Base-by-base conservation (phyloP, 2,888 invertebrate genomes). In the Amphipoea lucens region DNA sequence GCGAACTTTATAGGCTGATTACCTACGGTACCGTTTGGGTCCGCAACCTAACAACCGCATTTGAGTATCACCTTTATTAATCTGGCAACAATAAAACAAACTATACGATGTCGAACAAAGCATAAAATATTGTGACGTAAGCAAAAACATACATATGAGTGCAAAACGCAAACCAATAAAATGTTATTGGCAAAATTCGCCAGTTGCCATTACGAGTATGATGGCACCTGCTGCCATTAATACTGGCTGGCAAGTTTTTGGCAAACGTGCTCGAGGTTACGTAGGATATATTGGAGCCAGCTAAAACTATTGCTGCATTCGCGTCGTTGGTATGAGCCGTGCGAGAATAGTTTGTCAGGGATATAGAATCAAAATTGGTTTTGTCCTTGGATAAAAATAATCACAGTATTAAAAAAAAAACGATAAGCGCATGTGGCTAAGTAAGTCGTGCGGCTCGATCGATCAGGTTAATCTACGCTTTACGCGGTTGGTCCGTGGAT, bases 131-230 rank as follows among this genome's bases (percentile, higher is more conserved):
- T 54, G 72, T 17, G 45, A 66, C 76, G 77, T 71, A 74, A 79
- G 76, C 51, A 75, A 74, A 71, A 85, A 71, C 48, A 74, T 79
- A 36, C 29, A 74, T 79, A 42, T 57, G 83, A 74, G 72, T 36
- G 23, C 77, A 79, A 82, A 77, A 60, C 54, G 42, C 57, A n/a
- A 29, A 73, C 36, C 71, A 75, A 82, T 88, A 89, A 87, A 87
- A 85, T 51, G 11, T 78, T 81, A 85, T 89, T 82, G 77, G 78
- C 42, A 45, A 79, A 89, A 86, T 89, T 87, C 75, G 45, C 79
- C 65, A 79, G 81, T 83, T 81, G 48, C 74, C 67, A 74, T 78
- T 68, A 71, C n/a, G 36, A 36, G 36, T 36, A 36, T 36, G 54
- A 68, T 63, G 54, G 42, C 76, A 88, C 78, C 86, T 89, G 89